Evolutionary conservation across 2,113 vertebrate genomes (phyloP).

Genomic region (Cyprinodon variegatus): DNA sequence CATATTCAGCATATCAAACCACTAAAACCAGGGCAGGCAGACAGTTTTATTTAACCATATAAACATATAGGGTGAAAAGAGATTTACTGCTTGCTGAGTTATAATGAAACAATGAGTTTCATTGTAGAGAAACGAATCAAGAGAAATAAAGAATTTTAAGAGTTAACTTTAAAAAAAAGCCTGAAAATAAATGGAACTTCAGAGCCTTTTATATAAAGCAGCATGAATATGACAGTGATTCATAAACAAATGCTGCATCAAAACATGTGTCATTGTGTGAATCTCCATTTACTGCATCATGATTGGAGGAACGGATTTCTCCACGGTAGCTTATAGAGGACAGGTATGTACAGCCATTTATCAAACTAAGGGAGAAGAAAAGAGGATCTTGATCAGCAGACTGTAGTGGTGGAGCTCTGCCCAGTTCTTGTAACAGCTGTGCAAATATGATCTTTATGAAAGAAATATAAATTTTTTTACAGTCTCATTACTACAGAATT

Average conservation of each 20-base stretch:
- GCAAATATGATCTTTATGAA: neutral
- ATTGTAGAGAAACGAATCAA: neutral
- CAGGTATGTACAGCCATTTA: neutral
- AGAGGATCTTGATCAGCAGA: neutral
- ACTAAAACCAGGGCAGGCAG: neutral
- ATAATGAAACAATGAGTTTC: conserved; percentile 31
- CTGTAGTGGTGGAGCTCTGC: neutral
- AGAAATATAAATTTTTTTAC: too few species aligned
- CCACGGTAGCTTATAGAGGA: neutral
- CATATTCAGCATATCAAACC: neutral
- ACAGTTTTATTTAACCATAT: neutral
- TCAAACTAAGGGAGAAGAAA: neutral
- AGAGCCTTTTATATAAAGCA: conserved; percentile 1
- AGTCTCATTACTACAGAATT: too few species aligned
- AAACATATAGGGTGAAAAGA: neutral
- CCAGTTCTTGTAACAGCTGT: neutral
- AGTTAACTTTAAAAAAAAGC: conserved; percentile 15
- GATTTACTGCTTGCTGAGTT: conserved; percentile 15
- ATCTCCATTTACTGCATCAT: too few species aligned
- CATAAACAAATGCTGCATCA: neutral
- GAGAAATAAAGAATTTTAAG: conserved; percentile 9
- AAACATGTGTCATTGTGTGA: neutral
- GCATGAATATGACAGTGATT: neutral
- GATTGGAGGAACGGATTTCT: neutral
- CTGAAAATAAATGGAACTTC: conserved; percentile 17